Conservation (phyloP, 2,113 vertebrate species). For the Mungos mungo region DNA sequence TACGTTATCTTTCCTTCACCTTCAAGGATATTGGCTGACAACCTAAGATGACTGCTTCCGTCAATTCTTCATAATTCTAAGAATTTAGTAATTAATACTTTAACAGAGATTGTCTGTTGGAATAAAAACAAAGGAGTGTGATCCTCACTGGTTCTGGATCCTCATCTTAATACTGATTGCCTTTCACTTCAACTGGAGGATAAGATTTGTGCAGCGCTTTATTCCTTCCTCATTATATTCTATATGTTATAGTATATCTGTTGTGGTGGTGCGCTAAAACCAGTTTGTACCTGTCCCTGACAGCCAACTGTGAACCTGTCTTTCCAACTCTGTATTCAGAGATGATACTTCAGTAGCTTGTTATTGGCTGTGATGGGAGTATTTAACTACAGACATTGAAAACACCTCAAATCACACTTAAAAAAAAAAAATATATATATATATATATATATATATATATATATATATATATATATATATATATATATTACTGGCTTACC, state of each 20-base stretch:
- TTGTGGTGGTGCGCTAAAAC: background rate
- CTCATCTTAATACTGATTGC: background rate
- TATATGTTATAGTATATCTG: background rate
- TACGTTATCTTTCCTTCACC: background rate
- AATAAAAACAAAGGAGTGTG: background rate
- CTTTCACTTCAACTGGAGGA: background rate
- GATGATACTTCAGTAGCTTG: background rate
- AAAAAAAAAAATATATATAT: background rate
- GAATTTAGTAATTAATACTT: background rate
- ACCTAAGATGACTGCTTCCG: background rate
- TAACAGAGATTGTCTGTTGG: background rate
- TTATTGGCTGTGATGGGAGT: background rate
- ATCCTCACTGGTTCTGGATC: background rate
- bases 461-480: too few relatives aligned
- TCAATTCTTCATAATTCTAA: background rate
- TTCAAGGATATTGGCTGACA: background rate
- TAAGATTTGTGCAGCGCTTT: background rate
- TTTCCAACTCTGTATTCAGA: background rate
- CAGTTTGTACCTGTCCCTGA: background rate
- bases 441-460: too few relatives aligned
- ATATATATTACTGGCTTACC: background rate
- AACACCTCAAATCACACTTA: background rate
- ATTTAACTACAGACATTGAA: background rate
- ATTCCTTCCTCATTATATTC: background rate
- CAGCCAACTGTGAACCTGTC: background rate